These are phyloP conservation scores for Rattus rattus DNA, from an alignment of 2,113 vertebrate species.

Conservation along the genomic window DNA sequence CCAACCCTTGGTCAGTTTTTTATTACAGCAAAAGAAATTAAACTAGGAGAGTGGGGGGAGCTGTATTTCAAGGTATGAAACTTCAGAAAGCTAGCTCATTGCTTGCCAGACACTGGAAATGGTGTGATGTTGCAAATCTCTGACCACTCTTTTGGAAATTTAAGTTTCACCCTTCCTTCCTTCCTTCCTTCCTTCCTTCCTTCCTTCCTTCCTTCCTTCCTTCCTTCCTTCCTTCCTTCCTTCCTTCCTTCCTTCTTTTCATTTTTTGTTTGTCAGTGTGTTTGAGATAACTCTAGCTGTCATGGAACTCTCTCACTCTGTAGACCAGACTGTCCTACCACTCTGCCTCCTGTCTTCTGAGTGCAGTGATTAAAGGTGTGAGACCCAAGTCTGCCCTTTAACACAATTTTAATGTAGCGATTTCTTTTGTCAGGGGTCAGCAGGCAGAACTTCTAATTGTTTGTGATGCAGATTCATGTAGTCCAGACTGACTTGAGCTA, in stretches of 20 bases:
- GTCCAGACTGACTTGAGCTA: too few relatives aligned
- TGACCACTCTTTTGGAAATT: slow-evolving; percentile 33
- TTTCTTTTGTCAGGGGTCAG: not conserved
- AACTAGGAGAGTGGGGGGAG: not conserved
- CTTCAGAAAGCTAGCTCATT: not conserved
- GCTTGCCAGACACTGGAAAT: not conserved
- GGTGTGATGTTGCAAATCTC: not conserved
- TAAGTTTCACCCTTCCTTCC: not conserved
- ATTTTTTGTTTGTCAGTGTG: not conserved
- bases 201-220: too few relatives aligned
- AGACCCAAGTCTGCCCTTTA: not conserved
- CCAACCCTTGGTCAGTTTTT: not conserved
- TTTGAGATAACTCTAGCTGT: not conserved
- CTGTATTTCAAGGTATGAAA: not conserved
- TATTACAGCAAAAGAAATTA: not conserved
- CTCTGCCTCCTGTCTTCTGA: not conserved
- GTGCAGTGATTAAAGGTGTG: not conserved
- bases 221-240: too few relatives aligned
- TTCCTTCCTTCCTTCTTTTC: not conserved
- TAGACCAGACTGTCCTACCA: not conserved
- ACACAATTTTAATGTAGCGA: slow-evolving; percentile 30
- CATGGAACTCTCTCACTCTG: not conserved
- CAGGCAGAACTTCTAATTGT: not conserved
- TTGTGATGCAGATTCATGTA: not conserved
- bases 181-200: too few relatives aligned